Conservation (phyloP, 2,797 vertebrate genomes). For the Ambastaia sidthimunki region DNA sequence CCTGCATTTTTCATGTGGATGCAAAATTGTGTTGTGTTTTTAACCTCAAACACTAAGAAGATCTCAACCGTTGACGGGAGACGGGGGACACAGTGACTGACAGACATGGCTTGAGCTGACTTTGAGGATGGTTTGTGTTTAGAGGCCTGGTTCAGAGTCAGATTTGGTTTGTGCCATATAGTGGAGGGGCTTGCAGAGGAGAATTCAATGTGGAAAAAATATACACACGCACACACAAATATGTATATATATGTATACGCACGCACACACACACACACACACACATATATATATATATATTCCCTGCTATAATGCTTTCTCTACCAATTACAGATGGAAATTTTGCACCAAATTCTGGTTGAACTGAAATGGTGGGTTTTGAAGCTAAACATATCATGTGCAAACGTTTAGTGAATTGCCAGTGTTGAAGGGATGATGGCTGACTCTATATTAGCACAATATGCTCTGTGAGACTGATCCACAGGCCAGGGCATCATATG, state of each 20-base stretch:
- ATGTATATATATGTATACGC: no score
- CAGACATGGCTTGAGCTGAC: conserved; percentile 3
- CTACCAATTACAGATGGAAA: background rate
- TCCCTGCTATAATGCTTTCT: background rate
- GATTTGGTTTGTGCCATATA: conserved; percentile 19
- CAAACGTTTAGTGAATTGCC: background rate
- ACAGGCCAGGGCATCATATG: background rate
- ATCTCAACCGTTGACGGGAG: conserved; percentile 11
- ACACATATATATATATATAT: no score
- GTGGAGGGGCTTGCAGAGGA: background rate
- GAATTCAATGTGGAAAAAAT: background rate
- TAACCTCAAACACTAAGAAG: conserved; percentile 24
- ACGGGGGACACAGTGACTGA: conserved; percentile 17
- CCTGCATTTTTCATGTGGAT: background rate
- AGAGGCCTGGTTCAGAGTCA: background rate
- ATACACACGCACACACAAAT: no score
- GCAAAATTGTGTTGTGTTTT: conserved; percentile 18
- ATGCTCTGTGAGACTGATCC: conserved; percentile 11
- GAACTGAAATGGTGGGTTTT: background rate
- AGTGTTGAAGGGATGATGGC: conserved; percentile 22
- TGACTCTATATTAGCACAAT: conserved; percentile 1
- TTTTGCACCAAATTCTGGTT: conserved; percentile 1
- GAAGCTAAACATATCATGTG: background rate
- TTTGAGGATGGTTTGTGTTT: conserved; percentile 34
- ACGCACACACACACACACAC: no score